Base-by-base conservation (phyloP, 2,888 invertebrate species). In the Limenitis arthemis region DNA sequence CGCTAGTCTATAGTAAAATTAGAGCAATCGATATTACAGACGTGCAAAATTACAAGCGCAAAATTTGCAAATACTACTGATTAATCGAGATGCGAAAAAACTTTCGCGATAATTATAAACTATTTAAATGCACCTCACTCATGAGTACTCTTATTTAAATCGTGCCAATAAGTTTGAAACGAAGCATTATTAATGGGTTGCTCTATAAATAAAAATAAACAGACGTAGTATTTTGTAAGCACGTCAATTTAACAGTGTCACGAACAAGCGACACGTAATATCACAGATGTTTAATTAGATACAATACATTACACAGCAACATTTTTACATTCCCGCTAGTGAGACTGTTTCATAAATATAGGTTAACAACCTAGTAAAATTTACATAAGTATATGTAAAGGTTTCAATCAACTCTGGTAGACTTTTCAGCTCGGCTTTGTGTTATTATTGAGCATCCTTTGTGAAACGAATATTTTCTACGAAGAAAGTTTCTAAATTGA, bases 331-430 rank as follows among this genome's bases (percentile, higher is more conserved):
- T 40, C 56, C 44, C 43, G 51, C 43, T 48, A 47, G 46, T 20
- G 43, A 51, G 36, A 42, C 44, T 40, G 46, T 47, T 55, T 49
- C 56, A 51, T 49, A 52, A 50, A 54, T 44, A 51, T 54, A 48
- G 54, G 52, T 53, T 53, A 56, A 51, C 47, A 44, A 53, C 46
- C 52, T 56, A 56, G 49, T 56, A 47, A 52, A 54, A 61, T 61
- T 60, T 61, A 56, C 61, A 60, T 60, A 60, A 55, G 54, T 55
- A 58, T 54, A 59, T 59, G 59, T 48, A 58, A 57, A 54, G 50
- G 56, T 51, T 56, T 58, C 61, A 58, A 58, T 61, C 58, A 58
- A 51, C 55, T 50, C 42, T 47, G 54, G 49, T 51, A 51, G 53
- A 51, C 53, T 57, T 51, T 58, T 53, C 49, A 47, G 49, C 42